Evolutionary conservation across 2,113 vertebrate genomes (phyloP).

Genomic region (Sakesphorus luctuosus): DNA sequence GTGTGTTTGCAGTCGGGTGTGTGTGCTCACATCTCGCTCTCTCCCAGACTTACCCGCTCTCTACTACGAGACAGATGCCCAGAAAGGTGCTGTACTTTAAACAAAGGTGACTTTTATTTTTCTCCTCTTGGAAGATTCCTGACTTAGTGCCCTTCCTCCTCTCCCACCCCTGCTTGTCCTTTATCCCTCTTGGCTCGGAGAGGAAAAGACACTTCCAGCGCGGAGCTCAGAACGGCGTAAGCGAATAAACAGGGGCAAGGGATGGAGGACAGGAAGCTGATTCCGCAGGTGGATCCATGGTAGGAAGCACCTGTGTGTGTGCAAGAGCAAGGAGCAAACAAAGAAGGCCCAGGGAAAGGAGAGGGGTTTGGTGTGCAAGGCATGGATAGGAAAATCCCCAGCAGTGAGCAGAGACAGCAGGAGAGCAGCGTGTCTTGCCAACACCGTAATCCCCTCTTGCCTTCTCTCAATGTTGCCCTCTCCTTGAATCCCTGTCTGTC

Average conservation of each 20-base stretch:
- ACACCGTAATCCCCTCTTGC: neutral
- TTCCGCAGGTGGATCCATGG: constrained; percentile 65
- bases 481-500: neutral
- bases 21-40: constrained; percentile 25
- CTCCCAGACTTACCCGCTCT: constrained; percentile 66
- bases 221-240: neutral
- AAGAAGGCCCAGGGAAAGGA: neutral
- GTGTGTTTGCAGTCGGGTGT: constrained; percentile 12
- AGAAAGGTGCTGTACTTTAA: constrained; percentile 69
- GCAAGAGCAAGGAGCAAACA: neutral
- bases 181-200: neutral
- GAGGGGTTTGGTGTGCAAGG: neutral
- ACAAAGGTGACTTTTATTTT: constrained; percentile 65
- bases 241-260: neutral
- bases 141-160: neutral
- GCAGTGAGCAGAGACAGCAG: neutral
- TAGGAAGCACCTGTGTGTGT: neutral
- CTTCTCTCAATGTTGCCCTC: neutral
- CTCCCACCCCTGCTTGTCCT: neutral
- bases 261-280: neutral
- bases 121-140: neutral
- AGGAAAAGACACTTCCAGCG: neutral
- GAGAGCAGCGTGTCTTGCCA: neutral
- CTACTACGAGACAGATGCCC: constrained; percentile 67
- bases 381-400: neutral